These are phyloP conservation scores for Microcebus ravelobensis DNA, from an alignment of 2,113 vertebrate species.

Conservation along the genomic window DNA sequence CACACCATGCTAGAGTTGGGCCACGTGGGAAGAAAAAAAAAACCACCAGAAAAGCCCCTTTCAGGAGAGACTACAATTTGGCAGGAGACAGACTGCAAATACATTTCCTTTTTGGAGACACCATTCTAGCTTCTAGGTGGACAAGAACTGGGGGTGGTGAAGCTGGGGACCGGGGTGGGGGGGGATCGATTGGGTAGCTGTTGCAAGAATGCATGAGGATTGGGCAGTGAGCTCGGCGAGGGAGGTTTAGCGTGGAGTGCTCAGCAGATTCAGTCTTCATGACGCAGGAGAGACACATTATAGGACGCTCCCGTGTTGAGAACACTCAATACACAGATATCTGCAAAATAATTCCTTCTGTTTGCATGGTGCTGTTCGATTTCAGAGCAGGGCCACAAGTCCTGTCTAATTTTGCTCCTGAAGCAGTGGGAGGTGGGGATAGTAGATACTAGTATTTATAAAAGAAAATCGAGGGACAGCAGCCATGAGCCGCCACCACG, in stretches of 20 bases:
- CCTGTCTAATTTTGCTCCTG: not conserved
- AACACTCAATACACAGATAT: no score
- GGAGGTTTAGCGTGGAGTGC: not conserved
- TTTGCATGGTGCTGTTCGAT: accelerated
- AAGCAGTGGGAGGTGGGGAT: not conserved
- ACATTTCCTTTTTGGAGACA: not conserved
- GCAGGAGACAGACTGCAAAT: not conserved
- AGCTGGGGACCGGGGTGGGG: not conserved
- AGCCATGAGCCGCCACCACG: not conserved
- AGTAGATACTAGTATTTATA: not conserved
- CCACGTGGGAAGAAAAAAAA: not conserved
- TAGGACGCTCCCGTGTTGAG: not conserved
- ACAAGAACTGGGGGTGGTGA: not conserved
- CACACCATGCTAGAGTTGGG: not conserved
- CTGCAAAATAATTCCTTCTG: not conserved
- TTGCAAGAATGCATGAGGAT: not conserved
- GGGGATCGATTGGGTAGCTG: not conserved
- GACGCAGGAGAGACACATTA: no score
- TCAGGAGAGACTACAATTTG: no score
- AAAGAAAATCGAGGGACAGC: not conserved
- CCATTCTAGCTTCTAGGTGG: not conserved
- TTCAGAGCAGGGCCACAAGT: not conserved
- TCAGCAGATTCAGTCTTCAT: not conserved
- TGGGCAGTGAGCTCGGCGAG: not conserved
- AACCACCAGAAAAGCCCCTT: not conserved